These are phyloP conservation scores for Staurois parvus DNA, from an alignment of 2,797 vertebrate species.

Conservation along the genomic window DNA sequence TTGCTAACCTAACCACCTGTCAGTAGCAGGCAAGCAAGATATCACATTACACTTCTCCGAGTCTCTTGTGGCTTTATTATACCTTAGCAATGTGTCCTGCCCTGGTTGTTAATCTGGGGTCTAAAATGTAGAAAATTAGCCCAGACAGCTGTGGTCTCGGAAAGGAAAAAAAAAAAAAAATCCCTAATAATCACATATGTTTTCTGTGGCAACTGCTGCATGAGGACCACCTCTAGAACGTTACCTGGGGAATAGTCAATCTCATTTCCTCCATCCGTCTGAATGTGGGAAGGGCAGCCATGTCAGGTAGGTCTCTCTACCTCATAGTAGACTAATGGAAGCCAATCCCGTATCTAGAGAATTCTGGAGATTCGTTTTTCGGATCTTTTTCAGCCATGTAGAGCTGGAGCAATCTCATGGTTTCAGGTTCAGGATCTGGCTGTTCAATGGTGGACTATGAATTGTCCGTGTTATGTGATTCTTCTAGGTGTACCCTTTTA, in stretches of 20 bases:
- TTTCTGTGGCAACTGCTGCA: slow-evolving; percentile 27
- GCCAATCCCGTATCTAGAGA: background rate
- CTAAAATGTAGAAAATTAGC: slow-evolving; percentile 69
- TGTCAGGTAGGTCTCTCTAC: background rate
- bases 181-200: slow-evolving; percentile 53
- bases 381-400: too few species aligned
- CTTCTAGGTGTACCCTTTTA: too few species aligned
- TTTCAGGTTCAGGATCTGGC: too few species aligned
- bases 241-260: slow-evolving; percentile 34
- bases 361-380: background rate
- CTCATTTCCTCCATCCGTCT: slow-evolving; percentile 48
- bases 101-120: slow-evolving; percentile 46
- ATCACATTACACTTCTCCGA: slow-evolving; percentile 34
- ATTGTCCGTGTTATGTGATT: too few species aligned
- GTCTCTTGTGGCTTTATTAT: slow-evolving; percentile 57
- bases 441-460: too few species aligned
- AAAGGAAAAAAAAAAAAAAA: slow-evolving; percentile 18
- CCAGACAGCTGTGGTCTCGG: slow-evolving; percentile 71
- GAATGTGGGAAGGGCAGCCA: slow-evolving; percentile 4
- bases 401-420: too few species aligned
- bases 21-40: slow-evolving; percentile 56
- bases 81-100: slow-evolving; percentile 54
- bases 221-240: slow-evolving; percentile 48
- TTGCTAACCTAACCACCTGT: slow-evolving; percentile 57
- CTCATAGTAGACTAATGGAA: background rate